Conservation (phyloP, 2,888 invertebrate species). For the Caenorhabditis panamensis region DNA sequence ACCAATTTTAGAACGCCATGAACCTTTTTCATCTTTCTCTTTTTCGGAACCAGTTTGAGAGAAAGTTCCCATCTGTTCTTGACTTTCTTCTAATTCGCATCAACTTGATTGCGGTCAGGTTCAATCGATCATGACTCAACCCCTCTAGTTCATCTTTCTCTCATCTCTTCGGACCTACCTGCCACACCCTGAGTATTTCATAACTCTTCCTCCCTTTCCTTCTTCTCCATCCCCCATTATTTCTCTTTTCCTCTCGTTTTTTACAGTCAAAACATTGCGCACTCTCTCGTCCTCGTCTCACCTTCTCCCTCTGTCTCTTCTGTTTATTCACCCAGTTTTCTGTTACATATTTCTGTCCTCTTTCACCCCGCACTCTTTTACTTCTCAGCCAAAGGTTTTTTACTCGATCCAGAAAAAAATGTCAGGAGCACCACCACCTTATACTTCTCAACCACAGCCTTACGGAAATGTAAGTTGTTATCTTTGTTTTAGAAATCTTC, state of each 20-base stretch:
- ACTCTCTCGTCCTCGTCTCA: slow-evolving; percentile 8
- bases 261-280: slow-evolving; percentile 9
- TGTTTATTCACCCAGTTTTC: slow-evolving; percentile 40
- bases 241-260: slow-evolving; percentile 18
- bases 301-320: slow-evolving; percentile 12
- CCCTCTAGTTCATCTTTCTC: slow-evolving; percentile 2
- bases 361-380: slow-evolving; percentile 6
- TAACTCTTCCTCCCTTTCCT: background rate
- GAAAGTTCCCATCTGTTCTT: background rate
- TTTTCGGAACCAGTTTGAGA: slow-evolving; percentile 10
- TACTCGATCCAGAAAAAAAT: slow-evolving; percentile 20
- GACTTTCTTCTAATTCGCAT: slow-evolving; percentile 1
- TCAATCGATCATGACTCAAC: background rate
- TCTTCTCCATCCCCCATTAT: slow-evolving; percentile 7
- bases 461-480: slow-evolving; percentile 55
- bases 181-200: slow-evolving; percentile 19
- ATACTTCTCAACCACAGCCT: slow-evolving; percentile 58
- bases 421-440: slow-evolving; percentile 60
- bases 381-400: background rate
- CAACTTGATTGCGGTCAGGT: slow-evolving; percentile 21
- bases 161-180: background rate
- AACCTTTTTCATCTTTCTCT: background rate
- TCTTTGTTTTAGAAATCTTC: background rate
- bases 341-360: slow-evolving; percentile 27
- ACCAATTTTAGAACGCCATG: slow-evolving; percentile 1